Evolutionary conservation across 2,797 vertebrate genomes (phyloP), one percentile per base, ranked within the genome.

Genomic region (Phoeniculus purpureus): DNA sequence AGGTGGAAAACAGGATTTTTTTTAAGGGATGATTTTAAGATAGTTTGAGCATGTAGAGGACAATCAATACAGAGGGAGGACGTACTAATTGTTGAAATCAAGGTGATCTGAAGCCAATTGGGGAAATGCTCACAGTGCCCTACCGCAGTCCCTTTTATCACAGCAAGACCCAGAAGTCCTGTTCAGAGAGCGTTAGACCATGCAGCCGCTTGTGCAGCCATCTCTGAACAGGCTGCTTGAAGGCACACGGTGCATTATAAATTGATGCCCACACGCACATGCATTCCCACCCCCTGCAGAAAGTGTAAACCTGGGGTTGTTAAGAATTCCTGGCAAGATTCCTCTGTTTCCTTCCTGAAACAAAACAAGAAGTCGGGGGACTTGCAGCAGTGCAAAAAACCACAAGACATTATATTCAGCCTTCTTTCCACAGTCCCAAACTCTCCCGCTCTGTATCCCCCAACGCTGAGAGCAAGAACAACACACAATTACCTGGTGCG

Each of bases 291-390:
- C 78, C 48, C 22, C 60, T 70, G 45, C 87, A 54, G 52, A 59
- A 86, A 87, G 71, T 40, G 60, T 76, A 84, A 90, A 77, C 43
- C 10, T 29, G 77, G 55, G 48, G 87, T 87, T 77, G 50, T 82
- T 93, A 82, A 82, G 25, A 79, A 88, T 89, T 91, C 72, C 56
- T 90, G 89, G 50, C 74, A 92, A 70, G 71, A 61, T 19, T 78
- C 37, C 29, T 66, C 60, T 25, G 6, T 72, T 92, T 75, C 45
- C 56, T 85, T 48, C 59, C 78, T 89, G 64, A 91, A 93, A 90
- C 29, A n/a, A 74, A 59, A 64, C 7, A 20, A 86, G 61, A 54
- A 85, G 56, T 66, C 68, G 68, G 55, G 51, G 68, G 29, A 80
- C 31, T 75, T 84, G 8, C 0, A 71, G 70, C 25, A 61, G 29